phyloP scores from a whole-genome alignment of 2,888 invertebrate genomes.

The Diaphora mendica region DNA sequence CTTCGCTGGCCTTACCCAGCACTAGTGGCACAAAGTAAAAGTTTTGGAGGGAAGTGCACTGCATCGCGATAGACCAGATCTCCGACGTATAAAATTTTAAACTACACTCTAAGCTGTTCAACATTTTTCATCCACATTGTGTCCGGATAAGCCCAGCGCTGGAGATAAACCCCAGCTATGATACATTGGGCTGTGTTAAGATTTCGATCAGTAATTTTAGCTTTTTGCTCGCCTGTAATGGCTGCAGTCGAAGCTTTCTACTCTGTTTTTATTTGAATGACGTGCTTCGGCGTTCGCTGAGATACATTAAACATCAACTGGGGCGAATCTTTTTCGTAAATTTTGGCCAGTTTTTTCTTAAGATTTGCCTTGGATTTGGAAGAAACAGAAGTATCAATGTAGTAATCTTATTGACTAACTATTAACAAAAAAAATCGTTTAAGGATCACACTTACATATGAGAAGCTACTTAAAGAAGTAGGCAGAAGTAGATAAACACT shows the following conservation, averaged over 20 bases:
- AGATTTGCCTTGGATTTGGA: background rate
- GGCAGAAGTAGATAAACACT: no score
- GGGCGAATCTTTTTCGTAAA: background rate
- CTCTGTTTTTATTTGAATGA: constrained; percentile 35
- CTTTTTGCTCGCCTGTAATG: constrained; percentile 45
- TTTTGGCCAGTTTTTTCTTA: background rate
- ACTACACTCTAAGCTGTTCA: constrained; percentile 53
- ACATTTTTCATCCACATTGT: constrained; percentile 58
- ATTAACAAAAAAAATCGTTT: background rate
- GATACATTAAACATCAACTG: background rate
- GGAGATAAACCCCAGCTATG: constrained; percentile 51
- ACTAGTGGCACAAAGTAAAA: constrained; percentile 54
- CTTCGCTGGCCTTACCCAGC: constrained; percentile 24
- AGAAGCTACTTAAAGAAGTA: no score
- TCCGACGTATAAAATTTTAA: constrained; percentile 59
- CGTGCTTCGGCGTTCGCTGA: background rate
- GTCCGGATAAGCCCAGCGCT: constrained; percentile 46
- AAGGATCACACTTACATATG: no score
- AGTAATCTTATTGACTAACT: background rate
- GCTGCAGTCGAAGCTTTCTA: constrained; percentile 24
- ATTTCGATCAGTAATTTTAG: constrained; percentile 50
- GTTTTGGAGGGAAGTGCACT: constrained; percentile 55
- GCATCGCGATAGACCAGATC: constrained; percentile 57
- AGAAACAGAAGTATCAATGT: background rate
- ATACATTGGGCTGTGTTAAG: constrained; percentile 49